These are phyloP conservation scores for Argopecten irradians DNA, from an alignment of 1,140 invertebrate species.

Conservation along the genomic window DNA sequence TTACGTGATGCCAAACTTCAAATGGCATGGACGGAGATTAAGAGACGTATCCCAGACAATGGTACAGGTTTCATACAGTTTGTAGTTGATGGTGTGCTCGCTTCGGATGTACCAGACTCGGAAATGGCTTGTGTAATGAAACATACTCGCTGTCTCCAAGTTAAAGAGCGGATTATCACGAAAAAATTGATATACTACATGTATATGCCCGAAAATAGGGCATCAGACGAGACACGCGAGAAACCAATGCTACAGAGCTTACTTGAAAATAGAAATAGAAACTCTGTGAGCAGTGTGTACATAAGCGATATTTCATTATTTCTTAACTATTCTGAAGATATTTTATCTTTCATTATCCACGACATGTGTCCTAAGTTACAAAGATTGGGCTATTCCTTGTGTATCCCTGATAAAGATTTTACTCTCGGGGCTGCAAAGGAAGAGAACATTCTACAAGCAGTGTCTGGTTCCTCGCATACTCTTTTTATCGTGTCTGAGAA, in stretches of 20 bases:
- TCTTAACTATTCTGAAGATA: constrained; percentile 58
- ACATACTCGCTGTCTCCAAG: constrained; percentile 50
- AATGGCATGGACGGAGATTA: constrained; percentile 55
- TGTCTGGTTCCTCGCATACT: constrained; percentile 52
- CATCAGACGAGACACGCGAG: not conserved
- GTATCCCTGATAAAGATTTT: constrained; percentile 62
- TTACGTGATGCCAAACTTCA: constrained; percentile 43
- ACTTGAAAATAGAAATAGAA: constrained; percentile 39
- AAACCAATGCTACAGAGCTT: constrained; percentile 35
- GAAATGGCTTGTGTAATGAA: not conserved
- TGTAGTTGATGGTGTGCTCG: constrained; percentile 42
- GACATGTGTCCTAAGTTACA: constrained; percentile 51
- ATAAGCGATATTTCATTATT: constrained; percentile 38
- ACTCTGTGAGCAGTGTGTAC: not conserved
- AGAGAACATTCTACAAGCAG: constrained; percentile 64
- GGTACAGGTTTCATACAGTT: constrained; percentile 57
- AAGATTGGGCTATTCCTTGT: constrained; percentile 48
- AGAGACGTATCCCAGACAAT: constrained; percentile 56
- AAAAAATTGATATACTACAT: constrained; percentile 57
- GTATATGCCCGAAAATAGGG: not conserved
- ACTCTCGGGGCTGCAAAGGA: constrained; percentile 60
- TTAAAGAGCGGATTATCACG: constrained; percentile 45
- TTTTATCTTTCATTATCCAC: constrained; percentile 52
- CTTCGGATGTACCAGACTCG: not conserved
- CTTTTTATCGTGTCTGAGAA: constrained; percentile 57